Percentiles rank a stretch among this genome's conserved stretches.
Conservation (phyloP, 2,888 invertebrate species). For the Furcula furcula region DNA sequence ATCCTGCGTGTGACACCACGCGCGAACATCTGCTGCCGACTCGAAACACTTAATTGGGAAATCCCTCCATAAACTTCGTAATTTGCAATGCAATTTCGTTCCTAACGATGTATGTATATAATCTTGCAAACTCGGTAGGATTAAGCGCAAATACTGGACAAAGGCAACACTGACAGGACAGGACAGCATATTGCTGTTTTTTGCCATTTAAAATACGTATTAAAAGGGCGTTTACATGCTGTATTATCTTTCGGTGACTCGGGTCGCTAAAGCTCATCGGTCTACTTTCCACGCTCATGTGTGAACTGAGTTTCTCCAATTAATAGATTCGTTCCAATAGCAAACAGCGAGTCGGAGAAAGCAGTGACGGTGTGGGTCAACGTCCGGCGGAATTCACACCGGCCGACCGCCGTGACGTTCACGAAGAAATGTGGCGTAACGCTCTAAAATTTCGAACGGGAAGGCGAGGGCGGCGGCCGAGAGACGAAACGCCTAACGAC, state of each 20-base stretch:
- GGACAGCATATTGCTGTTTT: neutral
- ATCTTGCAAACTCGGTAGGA: neutral
- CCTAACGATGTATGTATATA: neutral
- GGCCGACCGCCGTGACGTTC: conserved; percentile 73
- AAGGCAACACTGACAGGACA: neutral
- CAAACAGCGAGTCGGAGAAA: conserved; percentile 77
- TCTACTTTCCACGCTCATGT: conserved; percentile 79
- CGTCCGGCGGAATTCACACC: conserved; percentile 73
- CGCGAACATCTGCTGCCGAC: conserved; percentile 1
- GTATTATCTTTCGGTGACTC: conserved; percentile 28
- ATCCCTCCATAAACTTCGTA: conserved; percentile 5
- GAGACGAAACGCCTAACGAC: conserved; percentile 15
- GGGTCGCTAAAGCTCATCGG: conserved; percentile 55
- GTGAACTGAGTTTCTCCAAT: conserved; percentile 81
- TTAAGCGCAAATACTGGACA: neutral
- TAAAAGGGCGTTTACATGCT: conserved; percentile 24
- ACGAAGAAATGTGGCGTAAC: conserved; percentile 76
- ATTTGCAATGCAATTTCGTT: neutral
- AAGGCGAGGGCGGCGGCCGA: conserved; percentile 43
- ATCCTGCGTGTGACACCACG: conserved; percentile 21
- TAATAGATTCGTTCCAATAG: conserved; percentile 82
- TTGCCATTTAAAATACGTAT: conserved; percentile 1
- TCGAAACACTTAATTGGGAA: conserved; percentile 6
- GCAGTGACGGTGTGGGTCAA: conserved; percentile 73
- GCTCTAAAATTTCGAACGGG: conserved; percentile 72